These are phyloP conservation scores for Cantharis rufa DNA, from an alignment of 2,888 invertebrate genomes.

Conservation along the genomic window DNA sequence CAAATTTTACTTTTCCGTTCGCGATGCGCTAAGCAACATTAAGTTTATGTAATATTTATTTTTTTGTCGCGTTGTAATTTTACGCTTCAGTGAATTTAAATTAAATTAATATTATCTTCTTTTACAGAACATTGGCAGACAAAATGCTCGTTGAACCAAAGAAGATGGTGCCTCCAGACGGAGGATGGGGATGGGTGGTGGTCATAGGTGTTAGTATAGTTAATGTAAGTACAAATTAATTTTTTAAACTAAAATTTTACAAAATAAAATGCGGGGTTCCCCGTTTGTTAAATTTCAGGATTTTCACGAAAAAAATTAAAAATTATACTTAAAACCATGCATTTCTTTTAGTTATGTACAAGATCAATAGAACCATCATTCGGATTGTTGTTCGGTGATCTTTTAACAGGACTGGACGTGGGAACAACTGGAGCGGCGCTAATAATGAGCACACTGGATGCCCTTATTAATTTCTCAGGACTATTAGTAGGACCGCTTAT, in stretches of 20 bases:
- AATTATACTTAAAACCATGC: neutral
- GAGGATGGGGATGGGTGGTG: conserved; percentile 90
- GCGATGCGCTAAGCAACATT: neutral
- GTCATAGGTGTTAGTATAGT: conserved; percentile 82
- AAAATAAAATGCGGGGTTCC: neutral
- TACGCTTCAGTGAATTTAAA: neutral
- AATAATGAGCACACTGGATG: conserved; percentile 76
- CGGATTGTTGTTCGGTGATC: conserved; percentile 77
- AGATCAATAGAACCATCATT: conserved; percentile 81
- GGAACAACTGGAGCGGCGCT: conserved; percentile 76
- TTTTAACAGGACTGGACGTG: conserved; percentile 69
- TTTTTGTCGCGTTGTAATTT: neutral
- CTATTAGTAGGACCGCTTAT: conserved; percentile 77
- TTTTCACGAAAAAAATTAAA: neutral
- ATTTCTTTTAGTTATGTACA: conserved; percentile 69
- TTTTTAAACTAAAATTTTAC: neutral
- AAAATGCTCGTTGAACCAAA: conserved; percentile 50
- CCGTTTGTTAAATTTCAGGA: neutral
- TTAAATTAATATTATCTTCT: neutral
- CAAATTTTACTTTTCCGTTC: neutral
- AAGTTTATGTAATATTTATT: neutral
- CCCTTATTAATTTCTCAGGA: conserved; percentile 78
- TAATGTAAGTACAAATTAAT: conserved; percentile 68
- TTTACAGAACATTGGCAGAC: conserved; percentile 23
- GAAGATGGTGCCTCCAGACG: conserved; percentile 79